Base-by-base conservation (phyloP, 2,888 invertebrate species). In the Brachynemurus nebulosus region DNA sequence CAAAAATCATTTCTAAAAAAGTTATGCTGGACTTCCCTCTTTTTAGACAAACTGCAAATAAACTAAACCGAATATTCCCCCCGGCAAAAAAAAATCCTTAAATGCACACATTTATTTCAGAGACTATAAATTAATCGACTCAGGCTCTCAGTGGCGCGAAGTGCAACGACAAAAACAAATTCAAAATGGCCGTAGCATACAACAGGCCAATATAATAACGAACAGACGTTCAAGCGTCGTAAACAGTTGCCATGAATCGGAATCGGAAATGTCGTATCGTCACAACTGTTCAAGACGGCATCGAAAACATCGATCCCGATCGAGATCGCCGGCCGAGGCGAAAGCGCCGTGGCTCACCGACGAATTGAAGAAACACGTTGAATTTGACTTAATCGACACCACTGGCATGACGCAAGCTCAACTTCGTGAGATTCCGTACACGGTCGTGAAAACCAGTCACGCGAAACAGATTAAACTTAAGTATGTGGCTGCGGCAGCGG, bases 111-210 rank as follows among this genome's bases (percentile, higher is more conserved):
- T 20, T 20, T 49, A 40, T 60, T 63, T 38, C 62, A 70, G 70
- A 64, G 37, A 37, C 49, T 71, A 74, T 45, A 88, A 88, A 63
- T 69, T 90, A 55, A 80, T 91, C 38, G 89, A 90, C 60, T 89
- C 89, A 6, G 86, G 85, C 54, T 77, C 80, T 42, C 90, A 90
- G 62, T 91, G 90, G 90, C 79, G 81, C 53, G 88, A 90, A 66
- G 85, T 86, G 36, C 80, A 89, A 61, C 76, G 79, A 55, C 78
- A 82, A 55, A 78, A 80, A 58, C 78, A 80, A 34, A 70, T 71
- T 49, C 67, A 62, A 40, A 68, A 67, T 43, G 61, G 64, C 47
- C 70, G 69, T 50, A 66, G 64, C 42, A 72, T 76, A 45, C 74
- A 84, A 64, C 80, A 84, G 55, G 84, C 84, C 2, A 80, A 70